Evolutionary conservation across 2,797 vertebrate genomes (phyloP).

Genomic region (Lindbergichthys nudifrons): DNA sequence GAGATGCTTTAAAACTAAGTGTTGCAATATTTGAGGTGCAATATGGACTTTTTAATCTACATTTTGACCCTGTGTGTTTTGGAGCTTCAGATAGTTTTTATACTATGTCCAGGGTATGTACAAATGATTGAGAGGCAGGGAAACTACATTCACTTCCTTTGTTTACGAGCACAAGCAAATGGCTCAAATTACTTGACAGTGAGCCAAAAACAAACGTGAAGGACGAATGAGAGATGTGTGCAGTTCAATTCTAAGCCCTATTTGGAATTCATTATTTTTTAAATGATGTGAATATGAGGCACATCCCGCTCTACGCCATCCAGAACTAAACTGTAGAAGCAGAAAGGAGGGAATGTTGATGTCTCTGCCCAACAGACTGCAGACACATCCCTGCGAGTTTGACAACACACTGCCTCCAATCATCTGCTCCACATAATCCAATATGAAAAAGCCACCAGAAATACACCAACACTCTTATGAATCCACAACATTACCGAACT

Average conservation of each 20-base stretch:
- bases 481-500: background rate
- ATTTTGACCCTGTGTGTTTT: background rate
- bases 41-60: background rate
- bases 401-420: conserved; percentile 2
- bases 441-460: conserved; percentile 2
- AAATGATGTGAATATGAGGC: background rate
- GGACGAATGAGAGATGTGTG: background rate
- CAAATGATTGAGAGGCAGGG: background rate
- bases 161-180: conserved; percentile 9
- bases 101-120: background rate
- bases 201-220: conserved; percentile 15
- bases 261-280: background rate
- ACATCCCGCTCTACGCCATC: background rate
- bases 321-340: background rate
- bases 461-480: background rate
- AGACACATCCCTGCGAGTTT: background rate
- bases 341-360: conserved; percentile 15
- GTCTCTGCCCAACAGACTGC: background rate
- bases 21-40: background rate
- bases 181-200: conserved; percentile 6
- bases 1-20: background rate
- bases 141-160: conserved; percentile 13
- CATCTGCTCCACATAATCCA: conserved; percentile 9
- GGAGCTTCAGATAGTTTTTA: background rate
- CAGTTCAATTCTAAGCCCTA: conserved; percentile 5